Percentiles rank a stretch among this genome's conserved stretches.
phyloP scores from a whole-genome alignment of 1,140 invertebrate genomes.

The Drosophila sulfurigaster region DNA sequence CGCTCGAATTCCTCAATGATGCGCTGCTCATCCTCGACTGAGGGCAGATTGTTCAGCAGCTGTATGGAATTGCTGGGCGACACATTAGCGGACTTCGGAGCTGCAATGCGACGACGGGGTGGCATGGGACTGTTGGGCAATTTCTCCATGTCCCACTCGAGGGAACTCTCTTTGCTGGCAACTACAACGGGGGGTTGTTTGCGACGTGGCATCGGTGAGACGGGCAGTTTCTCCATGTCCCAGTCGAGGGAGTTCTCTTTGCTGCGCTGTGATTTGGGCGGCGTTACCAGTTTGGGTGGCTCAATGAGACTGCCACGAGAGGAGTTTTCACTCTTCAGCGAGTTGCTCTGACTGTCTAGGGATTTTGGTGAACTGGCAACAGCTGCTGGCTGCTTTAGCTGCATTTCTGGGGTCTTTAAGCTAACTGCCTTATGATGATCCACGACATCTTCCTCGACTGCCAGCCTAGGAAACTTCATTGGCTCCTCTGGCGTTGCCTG shows the following conservation, averaged over 20 bases:
- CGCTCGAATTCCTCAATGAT: constrained; percentile 75
- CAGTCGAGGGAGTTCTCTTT: constrained; percentile 77
- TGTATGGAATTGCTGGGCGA: constrained; percentile 70
- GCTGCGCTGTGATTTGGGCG: constrained; percentile 47
- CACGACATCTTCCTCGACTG: constrained; percentile 41
- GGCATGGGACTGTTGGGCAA: constrained; percentile 77
- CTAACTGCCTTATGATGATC: not conserved
- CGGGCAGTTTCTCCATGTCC: constrained; percentile 80
- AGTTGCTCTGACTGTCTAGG: constrained; percentile 18
- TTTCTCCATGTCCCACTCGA: constrained; percentile 84
- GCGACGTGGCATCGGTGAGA: constrained; percentile 69
- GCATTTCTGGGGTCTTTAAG: constrained; percentile 7
- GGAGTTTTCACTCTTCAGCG: constrained; percentile 54
- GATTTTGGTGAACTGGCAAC: not conserved
- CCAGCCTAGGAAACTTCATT: constrained; percentile 53
- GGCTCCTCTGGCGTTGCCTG: not conserved
- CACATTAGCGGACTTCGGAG: constrained; percentile 31
- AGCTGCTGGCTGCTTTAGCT: not conserved
- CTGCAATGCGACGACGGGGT: constrained; percentile 41
- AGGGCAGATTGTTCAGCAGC: constrained; percentile 66
- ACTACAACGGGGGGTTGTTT: constrained; percentile 1
- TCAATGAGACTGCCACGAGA: constrained; percentile 58
- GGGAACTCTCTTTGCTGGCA: constrained; percentile 67
- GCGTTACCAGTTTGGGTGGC: constrained; percentile 40
- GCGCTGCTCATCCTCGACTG: constrained; percentile 46